Conservation (phyloP, 1,140 invertebrate genomes). For the Pemphigus obesinymphae region DNA sequence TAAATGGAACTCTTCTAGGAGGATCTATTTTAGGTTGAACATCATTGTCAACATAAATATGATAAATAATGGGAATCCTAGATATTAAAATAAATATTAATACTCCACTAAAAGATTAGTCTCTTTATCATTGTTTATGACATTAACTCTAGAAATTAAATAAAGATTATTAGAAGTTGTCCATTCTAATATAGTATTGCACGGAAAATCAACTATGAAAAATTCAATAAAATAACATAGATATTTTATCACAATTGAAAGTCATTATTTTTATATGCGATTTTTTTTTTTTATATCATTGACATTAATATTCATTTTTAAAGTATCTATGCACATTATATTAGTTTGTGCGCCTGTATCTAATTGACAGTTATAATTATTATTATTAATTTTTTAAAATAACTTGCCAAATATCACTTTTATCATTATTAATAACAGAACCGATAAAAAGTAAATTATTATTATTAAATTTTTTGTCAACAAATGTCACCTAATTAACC, state of each 20-base stretch:
- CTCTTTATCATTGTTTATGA: constrained; percentile 1
- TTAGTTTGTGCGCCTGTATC: background rate
- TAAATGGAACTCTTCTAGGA: constrained; percentile 49
- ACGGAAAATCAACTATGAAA: background rate
- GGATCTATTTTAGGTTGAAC: constrained; percentile 47
- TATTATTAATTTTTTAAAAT: background rate
- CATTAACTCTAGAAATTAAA: too few species aligned
- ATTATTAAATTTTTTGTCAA: background rate
- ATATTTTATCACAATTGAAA: background rate
- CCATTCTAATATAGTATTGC: background rate
- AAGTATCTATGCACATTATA: background rate
- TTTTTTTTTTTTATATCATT: background rate
- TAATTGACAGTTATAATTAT: background rate
- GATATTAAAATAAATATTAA: constrained; percentile 43
- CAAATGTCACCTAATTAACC: background rate
- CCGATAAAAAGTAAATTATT: background rate
- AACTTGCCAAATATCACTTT: background rate
- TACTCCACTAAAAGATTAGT: constrained; percentile 28
- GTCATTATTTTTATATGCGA: background rate
- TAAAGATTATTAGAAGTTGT: constrained; percentile 16
- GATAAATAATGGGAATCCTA: constrained; percentile 24
- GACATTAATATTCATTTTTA: background rate
- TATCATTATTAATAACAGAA: background rate
- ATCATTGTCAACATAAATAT: constrained; percentile 44
- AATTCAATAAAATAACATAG: background rate